Percentiles rank a stretch among this genome's conserved stretches.
Evolutionary conservation across 2,797 vertebrate genomes (phyloP).

Genomic region (Enteromius mattozi): DNA sequence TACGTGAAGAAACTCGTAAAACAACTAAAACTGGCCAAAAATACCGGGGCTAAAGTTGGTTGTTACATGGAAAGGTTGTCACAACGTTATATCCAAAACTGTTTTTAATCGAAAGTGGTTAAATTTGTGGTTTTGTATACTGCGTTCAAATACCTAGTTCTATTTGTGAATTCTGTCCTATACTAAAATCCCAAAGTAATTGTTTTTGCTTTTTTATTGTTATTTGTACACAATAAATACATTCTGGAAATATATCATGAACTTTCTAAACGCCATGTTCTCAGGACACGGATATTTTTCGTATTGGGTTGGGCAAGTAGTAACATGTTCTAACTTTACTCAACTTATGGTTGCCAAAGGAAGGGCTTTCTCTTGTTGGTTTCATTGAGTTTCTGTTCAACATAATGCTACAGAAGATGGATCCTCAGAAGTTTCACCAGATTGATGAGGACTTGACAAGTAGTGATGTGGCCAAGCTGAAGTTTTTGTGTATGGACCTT

Average conservation of each 20-base stretch:
- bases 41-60: too few species aligned
- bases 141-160: background rate
- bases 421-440: slow-evolving; percentile 55
- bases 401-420: slow-evolving; percentile 64
- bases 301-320: background rate
- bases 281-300: background rate
- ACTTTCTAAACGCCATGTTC: background rate
- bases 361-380: background rate
- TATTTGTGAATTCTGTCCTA: background rate
- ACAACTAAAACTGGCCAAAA: background rate
- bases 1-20: background rate
- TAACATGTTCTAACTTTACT: background rate
- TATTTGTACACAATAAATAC: background rate
- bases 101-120: background rate
- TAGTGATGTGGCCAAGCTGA: slow-evolving; percentile 71
- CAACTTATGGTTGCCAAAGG: background rate
- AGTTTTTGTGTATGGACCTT: slow-evolving; percentile 77
- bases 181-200: background rate
- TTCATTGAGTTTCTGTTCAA: background rate
- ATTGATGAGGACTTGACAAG: slow-evolving; percentile 72
- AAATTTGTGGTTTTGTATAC: background rate
- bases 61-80: background rate
- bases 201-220: background rate
- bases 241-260: background rate
- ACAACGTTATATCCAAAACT: background rate